phyloP scores from a whole-genome alignment of 2,113 vertebrate species.

The Hepsetus odoe region DNA sequence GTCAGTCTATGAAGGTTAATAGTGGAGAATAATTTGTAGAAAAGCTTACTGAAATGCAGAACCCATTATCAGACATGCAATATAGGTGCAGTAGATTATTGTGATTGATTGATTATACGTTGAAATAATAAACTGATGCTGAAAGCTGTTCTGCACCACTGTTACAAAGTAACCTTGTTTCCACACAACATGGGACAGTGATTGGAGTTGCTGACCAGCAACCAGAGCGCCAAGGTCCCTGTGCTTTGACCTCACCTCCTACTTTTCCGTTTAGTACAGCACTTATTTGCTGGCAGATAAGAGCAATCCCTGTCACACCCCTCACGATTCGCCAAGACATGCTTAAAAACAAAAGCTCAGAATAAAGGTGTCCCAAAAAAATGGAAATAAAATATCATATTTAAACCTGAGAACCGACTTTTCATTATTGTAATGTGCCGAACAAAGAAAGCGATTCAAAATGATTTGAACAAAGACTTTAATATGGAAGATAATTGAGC shows the following conservation, averaged over 20 bases:
- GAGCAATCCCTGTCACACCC: background rate
- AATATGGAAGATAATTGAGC: too few relatives aligned
- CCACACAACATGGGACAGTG: background rate
- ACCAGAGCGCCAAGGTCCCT: background rate
- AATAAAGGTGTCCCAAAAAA: background rate
- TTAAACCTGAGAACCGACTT: too few relatives aligned
- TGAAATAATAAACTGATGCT: background rate
- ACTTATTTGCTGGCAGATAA: background rate
- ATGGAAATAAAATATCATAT: too few relatives aligned
- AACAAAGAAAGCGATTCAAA: too few relatives aligned
- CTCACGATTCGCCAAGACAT: background rate
- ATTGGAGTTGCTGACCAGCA: background rate
- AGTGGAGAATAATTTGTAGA: too few relatives aligned
- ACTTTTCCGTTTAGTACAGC: background rate
- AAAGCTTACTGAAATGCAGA: too few relatives aligned
- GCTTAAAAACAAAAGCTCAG: background rate
- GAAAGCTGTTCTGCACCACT: background rate
- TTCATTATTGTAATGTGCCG: too few relatives aligned
- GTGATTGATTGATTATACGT: too few relatives aligned
- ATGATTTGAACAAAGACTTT: too few relatives aligned
- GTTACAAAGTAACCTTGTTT: background rate
- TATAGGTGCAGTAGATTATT: too few relatives aligned
- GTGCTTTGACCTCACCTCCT: background rate
- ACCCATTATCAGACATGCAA: too few relatives aligned
- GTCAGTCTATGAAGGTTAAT: too few relatives aligned